Evolutionary conservation across 1,140 invertebrate species (phyloP).

Genomic region (Euglossa dilemma): DNA sequence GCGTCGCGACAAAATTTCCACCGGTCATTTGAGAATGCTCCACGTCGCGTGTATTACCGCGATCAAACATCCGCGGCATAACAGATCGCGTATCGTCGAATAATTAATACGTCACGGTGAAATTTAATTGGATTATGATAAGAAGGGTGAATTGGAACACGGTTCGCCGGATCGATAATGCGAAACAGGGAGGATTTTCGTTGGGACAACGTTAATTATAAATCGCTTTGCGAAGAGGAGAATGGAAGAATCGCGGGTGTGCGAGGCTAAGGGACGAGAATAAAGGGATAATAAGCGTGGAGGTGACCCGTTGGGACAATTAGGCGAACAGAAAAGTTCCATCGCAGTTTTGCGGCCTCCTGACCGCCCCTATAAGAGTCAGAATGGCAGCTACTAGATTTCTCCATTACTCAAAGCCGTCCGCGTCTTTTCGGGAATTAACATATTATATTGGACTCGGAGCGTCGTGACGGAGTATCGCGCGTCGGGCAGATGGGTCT

Average conservation of each 20-base stretch:
- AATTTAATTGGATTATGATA: constrained; percentile 51
- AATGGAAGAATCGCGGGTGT: background rate
- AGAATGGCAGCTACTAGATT: constrained; percentile 66
- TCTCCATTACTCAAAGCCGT: constrained; percentile 61
- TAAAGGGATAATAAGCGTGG: constrained; percentile 38
- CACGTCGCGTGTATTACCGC: background rate
- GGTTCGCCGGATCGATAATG: constrained; percentile 18
- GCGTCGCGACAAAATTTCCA: constrained; percentile 24
- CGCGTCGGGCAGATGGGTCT: background rate
- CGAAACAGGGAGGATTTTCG: background rate
- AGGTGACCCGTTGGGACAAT: constrained; percentile 66
- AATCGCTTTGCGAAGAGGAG: background rate
- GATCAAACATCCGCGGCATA: background rate
- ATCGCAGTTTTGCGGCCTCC: constrained; percentile 44
- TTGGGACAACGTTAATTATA: constrained; percentile 23
- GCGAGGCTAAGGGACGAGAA: background rate
- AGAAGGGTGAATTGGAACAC: constrained; percentile 27
- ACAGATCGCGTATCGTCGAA: background rate
- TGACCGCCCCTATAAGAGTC: constrained; percentile 48
- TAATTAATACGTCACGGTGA: constrained; percentile 36
- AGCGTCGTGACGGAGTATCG: background rate
- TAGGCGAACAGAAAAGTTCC: constrained; percentile 69
- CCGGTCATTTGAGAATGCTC: background rate
- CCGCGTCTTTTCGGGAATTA: constrained; percentile 44
- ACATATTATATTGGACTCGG: constrained; percentile 31